Percentiles rank a stretch among this genome's conserved stretches.
These are phyloP conservation scores for Cecropterus lyciades DNA, from an alignment of 1,140 invertebrate species.

Conservation along the genomic window DNA sequence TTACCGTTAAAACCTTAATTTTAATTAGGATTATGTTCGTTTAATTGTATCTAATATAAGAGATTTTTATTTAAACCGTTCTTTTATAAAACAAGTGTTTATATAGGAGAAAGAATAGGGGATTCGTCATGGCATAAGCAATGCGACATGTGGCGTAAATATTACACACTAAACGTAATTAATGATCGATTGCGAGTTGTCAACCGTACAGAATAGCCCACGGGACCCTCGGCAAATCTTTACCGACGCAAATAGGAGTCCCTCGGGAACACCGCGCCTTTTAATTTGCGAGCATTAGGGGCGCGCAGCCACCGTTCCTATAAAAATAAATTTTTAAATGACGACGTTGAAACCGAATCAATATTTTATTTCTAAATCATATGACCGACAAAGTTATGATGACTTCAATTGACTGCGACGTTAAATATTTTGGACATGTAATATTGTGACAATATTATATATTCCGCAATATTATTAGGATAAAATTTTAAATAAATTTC, in stretches of 20 bases:
- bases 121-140: constrained; percentile 31
- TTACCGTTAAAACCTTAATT: no score
- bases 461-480: no score
- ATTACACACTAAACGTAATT: constrained; percentile 77
- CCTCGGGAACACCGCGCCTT: constrained; percentile 66
- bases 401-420: not conserved
- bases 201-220: constrained; percentile 55
- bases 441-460: no score
- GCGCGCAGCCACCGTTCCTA: constrained; percentile 45
- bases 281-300: constrained; percentile 80
- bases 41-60: no score
- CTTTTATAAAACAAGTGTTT: no score
- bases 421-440: no score
- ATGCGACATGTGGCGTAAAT: constrained; percentile 77
- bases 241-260: constrained; percentile 67
- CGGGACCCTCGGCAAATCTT: constrained; percentile 73
- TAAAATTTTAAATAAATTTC: no score
- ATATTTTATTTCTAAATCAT: constrained; percentile 17
- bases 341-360: constrained; percentile 24
- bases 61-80: no score
- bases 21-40: no score
- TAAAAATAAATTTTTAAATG: constrained; percentile 27
- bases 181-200: constrained; percentile 78
- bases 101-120: not conserved
- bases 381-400: not conserved